Percentiles rank a stretch among this genome's conserved stretches.
Evolutionary conservation across 2,888 invertebrate genomes (phyloP).

Genomic region (Philhelius pedissequus): DNA sequence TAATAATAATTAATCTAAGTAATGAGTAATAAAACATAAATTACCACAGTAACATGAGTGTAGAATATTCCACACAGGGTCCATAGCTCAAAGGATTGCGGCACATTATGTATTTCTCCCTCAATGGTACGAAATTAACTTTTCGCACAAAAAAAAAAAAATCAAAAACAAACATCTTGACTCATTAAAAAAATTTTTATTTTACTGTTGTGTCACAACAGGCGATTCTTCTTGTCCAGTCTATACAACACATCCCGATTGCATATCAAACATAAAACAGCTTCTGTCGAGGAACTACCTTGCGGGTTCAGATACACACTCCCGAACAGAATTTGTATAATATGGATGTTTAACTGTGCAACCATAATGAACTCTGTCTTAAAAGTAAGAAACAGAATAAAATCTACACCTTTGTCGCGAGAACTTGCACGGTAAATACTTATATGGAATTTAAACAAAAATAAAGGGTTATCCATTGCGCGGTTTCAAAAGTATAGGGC

Average conservation of each 20-base stretch:
- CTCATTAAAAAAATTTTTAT: conserved; percentile 36
- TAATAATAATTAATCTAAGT: conserved; percentile 56
- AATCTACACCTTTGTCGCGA: background rate
- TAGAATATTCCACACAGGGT: background rate
- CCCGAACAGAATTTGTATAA: background rate
- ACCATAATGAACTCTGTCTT: background rate
- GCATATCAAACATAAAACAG: conserved; percentile 14
- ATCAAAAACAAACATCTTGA: background rate
- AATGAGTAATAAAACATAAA: conserved; percentile 54
- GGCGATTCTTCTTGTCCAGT: background rate
- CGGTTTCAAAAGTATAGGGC: too few relatives aligned
- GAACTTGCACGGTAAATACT: background rate
- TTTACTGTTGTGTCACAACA: conserved; percentile 9
- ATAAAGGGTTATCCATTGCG: too few relatives aligned
- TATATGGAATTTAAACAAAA: too few relatives aligned
- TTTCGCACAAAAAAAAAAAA: background rate
- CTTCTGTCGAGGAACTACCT: conserved; percentile 15
- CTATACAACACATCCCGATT: background rate
- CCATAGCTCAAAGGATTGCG: background rate
- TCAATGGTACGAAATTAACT: background rate
- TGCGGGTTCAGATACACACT: background rate
- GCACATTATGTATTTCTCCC: background rate
- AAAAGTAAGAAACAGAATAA: background rate
- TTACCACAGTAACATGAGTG: conserved; percentile 29
- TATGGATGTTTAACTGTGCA: conserved; percentile 3